Percentiles rank a stretch among this genome's conserved stretches.
Conservation (phyloP, 1,140 invertebrate species). For the Limonius californicus region DNA sequence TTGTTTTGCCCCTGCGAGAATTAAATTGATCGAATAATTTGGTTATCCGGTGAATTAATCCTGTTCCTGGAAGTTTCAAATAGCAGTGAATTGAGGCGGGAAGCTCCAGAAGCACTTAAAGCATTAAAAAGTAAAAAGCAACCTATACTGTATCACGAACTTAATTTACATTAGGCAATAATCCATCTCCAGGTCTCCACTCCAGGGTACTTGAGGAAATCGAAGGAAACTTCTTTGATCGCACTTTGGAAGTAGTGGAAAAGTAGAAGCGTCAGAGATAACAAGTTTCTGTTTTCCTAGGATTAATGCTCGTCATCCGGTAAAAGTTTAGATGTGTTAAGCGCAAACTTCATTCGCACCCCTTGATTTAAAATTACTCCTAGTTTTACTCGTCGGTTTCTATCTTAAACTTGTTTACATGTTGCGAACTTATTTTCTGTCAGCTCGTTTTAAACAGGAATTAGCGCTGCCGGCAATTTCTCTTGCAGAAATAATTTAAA, state of each 20-base stretch:
- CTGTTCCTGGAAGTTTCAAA: too few relatives aligned
- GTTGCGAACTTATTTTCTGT: slow-evolving; percentile 6
- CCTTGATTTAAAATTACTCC: slow-evolving; percentile 3
- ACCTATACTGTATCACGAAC: background rate
- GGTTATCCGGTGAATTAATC: too few relatives aligned
- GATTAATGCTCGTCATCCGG: slow-evolving; percentile 11
- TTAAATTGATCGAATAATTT: too few relatives aligned
- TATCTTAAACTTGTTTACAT: slow-evolving; percentile 11
- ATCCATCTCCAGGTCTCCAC: background rate
- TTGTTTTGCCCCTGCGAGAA: too few relatives aligned
- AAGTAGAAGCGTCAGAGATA: slow-evolving; percentile 1
- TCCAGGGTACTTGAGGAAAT: background rate
- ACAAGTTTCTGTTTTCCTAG: slow-evolving; percentile 11
- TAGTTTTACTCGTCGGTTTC: slow-evolving; percentile 2
- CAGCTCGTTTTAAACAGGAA: slow-evolving; percentile 3
- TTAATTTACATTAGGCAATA: background rate
- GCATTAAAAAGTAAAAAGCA: too few relatives aligned
- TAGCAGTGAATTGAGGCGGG: too few relatives aligned
- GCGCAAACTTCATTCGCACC: slow-evolving; percentile 5
- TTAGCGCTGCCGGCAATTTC: background rate
- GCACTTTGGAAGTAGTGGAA: background rate
- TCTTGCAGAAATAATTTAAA: background rate
- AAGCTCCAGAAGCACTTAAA: too few relatives aligned
- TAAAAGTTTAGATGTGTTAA: slow-evolving; percentile 11
- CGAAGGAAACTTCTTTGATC: background rate